These are phyloP conservation scores for Calliphora vicina DNA, from an alignment of 1,140 invertebrate species.

Conservation along the genomic window DNA sequence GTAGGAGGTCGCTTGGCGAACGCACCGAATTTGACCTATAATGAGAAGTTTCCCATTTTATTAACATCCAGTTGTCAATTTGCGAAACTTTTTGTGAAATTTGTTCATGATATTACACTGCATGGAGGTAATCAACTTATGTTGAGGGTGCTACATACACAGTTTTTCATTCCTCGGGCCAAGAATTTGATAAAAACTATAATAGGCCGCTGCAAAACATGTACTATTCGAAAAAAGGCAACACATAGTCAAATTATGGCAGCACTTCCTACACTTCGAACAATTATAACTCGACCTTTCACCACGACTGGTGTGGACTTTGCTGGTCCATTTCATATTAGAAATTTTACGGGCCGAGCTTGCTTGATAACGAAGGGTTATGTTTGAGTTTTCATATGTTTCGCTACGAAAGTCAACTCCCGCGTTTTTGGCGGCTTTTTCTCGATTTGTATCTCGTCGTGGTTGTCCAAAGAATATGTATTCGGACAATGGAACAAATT, in stretches of 20 bases:
- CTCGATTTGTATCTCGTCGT: too few relatives aligned
- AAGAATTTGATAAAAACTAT: not conserved
- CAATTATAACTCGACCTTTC: not conserved
- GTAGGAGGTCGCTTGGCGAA: not conserved
- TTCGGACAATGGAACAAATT: too few relatives aligned
- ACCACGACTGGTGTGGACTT: too few relatives aligned
- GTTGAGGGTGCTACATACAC: not conserved
- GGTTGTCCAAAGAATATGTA: too few relatives aligned
- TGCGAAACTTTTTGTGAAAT: not conserved
- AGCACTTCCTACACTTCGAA: not conserved
- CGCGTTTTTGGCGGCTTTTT: not conserved
- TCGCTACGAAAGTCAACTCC: not conserved
- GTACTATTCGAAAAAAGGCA: not conserved
- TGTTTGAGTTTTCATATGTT: too few relatives aligned
- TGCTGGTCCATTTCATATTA: too few relatives aligned
- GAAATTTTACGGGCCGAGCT: too few relatives aligned
- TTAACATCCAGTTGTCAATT: not conserved
- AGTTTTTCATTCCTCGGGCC: not conserved
- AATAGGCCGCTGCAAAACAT: not conserved
- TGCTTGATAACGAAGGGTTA: too few relatives aligned
- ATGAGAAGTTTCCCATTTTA: not conserved
- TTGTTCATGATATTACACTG: not conserved
- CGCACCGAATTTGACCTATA: not conserved
- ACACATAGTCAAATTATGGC: not conserved
- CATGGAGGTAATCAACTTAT: not conserved